phyloP scores from a whole-genome alignment of 1,140 invertebrate species.

The Gryllus bimaculatus region DNA sequence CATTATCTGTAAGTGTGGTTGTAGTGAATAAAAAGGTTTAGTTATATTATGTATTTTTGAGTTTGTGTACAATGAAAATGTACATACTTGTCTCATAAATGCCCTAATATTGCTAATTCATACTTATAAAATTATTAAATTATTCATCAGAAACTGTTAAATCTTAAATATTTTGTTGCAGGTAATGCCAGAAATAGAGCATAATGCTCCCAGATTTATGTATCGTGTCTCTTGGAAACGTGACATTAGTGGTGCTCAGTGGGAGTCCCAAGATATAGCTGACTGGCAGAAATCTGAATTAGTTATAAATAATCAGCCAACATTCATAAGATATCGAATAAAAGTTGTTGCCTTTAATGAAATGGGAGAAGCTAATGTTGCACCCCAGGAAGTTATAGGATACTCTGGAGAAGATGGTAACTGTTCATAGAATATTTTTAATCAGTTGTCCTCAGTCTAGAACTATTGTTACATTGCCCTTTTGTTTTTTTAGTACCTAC shows the following conservation, averaged over 20 bases:
- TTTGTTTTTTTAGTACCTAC: constrained; percentile 50
- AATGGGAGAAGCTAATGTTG: constrained; percentile 75
- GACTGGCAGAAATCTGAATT: constrained; percentile 64
- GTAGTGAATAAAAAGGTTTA: not conserved
- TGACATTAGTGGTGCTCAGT: constrained; percentile 63
- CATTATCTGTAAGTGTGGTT: not conserved
- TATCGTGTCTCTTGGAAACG: constrained; percentile 83
- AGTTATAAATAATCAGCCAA: constrained; percentile 72
- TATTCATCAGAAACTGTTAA: not conserved
- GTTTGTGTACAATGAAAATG: not conserved
- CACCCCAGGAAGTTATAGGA: constrained; percentile 72
- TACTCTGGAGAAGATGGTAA: constrained; percentile 89
- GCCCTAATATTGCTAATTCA: not conserved
- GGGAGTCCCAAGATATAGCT: constrained; percentile 59
- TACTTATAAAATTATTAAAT: not conserved
- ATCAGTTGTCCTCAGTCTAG: not conserved
- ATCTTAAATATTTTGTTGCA: constrained; percentile 28
- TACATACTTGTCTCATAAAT: not conserved
- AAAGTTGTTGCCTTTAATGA: constrained; percentile 89
- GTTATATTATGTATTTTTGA: not conserved
- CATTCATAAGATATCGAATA: constrained; percentile 82
- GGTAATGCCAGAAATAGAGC: constrained; percentile 92
- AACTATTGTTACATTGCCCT: not conserved
- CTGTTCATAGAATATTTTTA: constrained; percentile 19
- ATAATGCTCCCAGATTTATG: constrained; percentile 87